Conservation (phyloP, 2,113 vertebrate genomes). For the Neogale vison region DNA sequence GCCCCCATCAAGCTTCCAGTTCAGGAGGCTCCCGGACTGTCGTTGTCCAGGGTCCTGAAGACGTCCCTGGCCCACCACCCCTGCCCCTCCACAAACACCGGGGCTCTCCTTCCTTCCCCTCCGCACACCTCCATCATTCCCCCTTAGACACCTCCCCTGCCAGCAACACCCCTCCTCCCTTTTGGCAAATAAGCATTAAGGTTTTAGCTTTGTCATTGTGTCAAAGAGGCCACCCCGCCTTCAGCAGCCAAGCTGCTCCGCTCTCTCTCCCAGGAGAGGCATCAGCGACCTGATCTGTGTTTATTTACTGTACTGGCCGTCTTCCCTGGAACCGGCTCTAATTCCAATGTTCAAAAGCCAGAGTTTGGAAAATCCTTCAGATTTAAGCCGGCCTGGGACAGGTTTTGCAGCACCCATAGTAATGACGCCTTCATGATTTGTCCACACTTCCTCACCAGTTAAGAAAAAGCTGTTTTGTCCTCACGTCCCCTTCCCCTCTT, state of each 20-base stretch:
- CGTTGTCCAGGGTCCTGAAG: fast-evolving
- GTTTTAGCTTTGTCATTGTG: too few species aligned
- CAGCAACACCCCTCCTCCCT: not conserved
- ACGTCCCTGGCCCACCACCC: not conserved
- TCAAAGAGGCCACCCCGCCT: not conserved
- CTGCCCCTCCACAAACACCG: too few species aligned
- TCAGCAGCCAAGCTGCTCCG: not conserved
- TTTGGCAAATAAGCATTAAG: not conserved
- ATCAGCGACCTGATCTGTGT: not conserved
- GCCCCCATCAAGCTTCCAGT: not conserved
- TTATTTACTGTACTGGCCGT: not conserved
- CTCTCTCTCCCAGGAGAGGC: not conserved
- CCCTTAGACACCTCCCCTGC: not conserved
- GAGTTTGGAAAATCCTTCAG: not conserved
- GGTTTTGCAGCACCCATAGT: not conserved
- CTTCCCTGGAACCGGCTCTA: not conserved
- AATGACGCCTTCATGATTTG: fast-evolving
- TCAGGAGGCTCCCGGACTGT: not conserved
- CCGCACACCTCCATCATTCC: fast-evolving
- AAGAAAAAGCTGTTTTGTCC: not conserved
- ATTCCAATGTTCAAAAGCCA: not conserved
- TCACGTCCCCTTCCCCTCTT: not conserved
- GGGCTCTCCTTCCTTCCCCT: not conserved
- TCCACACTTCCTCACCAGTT: not conserved
- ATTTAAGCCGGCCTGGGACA: not conserved